A percentile compares a stretch with the other conserved stretches of the same genome.
Evolutionary conservation across 2,113 vertebrate species (phyloP).

Genomic region (Mellivora capensis): DNA sequence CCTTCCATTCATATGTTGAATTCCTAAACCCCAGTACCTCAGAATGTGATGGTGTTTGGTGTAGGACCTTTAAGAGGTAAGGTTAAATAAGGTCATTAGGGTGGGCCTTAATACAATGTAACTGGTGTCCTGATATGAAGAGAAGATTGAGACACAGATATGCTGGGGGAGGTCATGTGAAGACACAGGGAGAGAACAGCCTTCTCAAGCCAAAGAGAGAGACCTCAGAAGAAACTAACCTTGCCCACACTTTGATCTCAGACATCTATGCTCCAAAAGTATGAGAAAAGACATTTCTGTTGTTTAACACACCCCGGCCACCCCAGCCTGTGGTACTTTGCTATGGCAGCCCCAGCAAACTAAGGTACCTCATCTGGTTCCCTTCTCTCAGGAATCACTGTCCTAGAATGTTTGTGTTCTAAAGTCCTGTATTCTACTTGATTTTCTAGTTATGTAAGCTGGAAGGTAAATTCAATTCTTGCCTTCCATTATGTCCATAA

Average conservation of each 20-base stretch:
- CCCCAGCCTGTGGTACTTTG: not conserved
- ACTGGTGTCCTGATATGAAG: not conserved
- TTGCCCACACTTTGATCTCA: not conserved
- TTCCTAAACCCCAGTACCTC: not conserved
- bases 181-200: not conserved
- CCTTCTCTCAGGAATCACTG: not conserved
- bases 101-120: not conserved
- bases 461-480: not conserved
- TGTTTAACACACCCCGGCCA: not conserved
- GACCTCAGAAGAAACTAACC: not conserved
- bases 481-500: not conserved
- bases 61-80: not conserved
- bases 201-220: not conserved
- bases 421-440: not conserved
- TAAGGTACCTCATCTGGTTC: not conserved
- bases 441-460: not conserved
- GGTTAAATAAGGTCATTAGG: not conserved
- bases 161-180: not conserved
- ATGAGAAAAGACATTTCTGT: not conserved
- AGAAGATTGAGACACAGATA: not conserved
- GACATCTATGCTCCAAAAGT: not conserved
- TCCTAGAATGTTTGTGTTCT: not conserved
- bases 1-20: not conserved
- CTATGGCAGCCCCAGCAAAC: not conserved
- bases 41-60: not conserved